These are phyloP conservation scores for Vanessa cardui DNA, from an alignment of 2,888 invertebrate species.

Conservation along the genomic window DNA sequence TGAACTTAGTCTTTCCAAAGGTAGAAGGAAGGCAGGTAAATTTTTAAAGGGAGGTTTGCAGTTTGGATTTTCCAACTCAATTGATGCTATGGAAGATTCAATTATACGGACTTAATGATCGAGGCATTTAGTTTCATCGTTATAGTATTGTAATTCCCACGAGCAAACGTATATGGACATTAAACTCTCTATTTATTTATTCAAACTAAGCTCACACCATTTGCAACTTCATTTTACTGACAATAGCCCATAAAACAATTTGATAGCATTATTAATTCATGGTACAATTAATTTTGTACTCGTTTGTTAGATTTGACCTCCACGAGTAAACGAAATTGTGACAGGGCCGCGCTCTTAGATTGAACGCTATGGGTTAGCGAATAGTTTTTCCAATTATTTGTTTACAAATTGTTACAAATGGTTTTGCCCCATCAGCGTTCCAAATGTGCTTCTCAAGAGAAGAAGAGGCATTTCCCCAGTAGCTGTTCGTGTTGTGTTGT, in stretches of 20 bases:
- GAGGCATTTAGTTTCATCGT: conserved; percentile 37
- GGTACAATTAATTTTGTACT: conserved; percentile 33
- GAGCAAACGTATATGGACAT: conserved; percentile 37
- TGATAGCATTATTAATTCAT: conserved; percentile 35
- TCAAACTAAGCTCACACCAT: conserved; percentile 46
- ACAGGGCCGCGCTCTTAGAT: conserved; percentile 8
- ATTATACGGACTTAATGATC: conserved; percentile 23
- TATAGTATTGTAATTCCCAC: conserved; percentile 50
- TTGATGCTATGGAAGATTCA: neutral
- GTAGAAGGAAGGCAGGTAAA: too few species aligned
- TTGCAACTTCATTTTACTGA: conserved; percentile 46
- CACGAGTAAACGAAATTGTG: conserved; percentile 13
- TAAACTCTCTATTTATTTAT: conserved; percentile 47
- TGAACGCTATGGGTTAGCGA: neutral
- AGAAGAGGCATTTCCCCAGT: too few species aligned
- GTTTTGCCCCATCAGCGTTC: neutral
- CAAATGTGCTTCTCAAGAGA: neutral
- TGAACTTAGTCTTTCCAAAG: too few species aligned
- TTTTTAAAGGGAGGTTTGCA: neutral
- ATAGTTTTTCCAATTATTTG: neutral
- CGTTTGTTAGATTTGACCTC: conserved; percentile 15
- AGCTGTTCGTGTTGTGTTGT: too few species aligned
- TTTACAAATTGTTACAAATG: neutral
- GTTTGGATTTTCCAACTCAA: too few species aligned
- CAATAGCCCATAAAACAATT: conserved; percentile 60